Percentiles rank a stretch among this genome's conserved stretches.
These are phyloP conservation scores for Stenolophus ochropezus DNA, from an alignment of 2,888 invertebrate genomes.

Conservation along the genomic window DNA sequence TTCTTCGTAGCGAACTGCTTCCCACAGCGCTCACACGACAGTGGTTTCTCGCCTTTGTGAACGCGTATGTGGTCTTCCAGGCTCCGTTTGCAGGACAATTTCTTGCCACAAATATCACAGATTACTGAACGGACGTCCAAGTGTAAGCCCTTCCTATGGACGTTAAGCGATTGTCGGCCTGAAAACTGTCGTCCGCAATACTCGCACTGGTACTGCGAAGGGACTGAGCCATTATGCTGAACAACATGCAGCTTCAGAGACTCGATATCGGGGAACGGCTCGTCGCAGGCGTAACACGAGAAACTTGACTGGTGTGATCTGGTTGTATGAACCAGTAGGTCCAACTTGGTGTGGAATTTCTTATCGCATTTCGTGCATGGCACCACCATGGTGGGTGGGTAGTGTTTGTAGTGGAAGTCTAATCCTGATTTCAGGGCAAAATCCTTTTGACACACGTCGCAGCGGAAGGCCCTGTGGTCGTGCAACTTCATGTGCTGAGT, in stretches of 20 bases:
- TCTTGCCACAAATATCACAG: conserved; percentile 43
- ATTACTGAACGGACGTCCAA: conserved; percentile 67
- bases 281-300: conserved; percentile 35
- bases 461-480: conserved; percentile 71
- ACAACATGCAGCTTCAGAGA: conserved; percentile 40
- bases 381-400: conserved; percentile 9
- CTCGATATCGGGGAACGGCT: conserved; percentile 26
- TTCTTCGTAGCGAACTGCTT: conserved; percentile 35
- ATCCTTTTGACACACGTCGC: conserved; percentile 73
- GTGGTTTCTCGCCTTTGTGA: conserved; percentile 33
- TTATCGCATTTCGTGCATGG: conserved; percentile 54
- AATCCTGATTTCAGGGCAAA: conserved; percentile 70
- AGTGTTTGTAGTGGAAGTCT: conserved; percentile 67
- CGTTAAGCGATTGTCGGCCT: conserved; percentile 64
- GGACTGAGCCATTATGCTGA: conserved; percentile 14
- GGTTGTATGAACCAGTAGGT: conserved; percentile 32
- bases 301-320: conserved; percentile 23
- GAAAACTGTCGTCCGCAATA: conserved; percentile 66
- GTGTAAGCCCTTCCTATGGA: conserved; percentile 23
- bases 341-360: conserved; percentile 52
- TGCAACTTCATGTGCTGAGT: conserved; percentile 72
- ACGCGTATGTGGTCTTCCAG: conserved; percentile 28
- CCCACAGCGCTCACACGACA: conserved; percentile 35
- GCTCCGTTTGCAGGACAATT: conserved; percentile 33
- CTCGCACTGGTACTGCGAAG: conserved; percentile 65